phyloP scores from a whole-genome alignment of 2,797 vertebrate species.

The Enteromius radiatus region DNA sequence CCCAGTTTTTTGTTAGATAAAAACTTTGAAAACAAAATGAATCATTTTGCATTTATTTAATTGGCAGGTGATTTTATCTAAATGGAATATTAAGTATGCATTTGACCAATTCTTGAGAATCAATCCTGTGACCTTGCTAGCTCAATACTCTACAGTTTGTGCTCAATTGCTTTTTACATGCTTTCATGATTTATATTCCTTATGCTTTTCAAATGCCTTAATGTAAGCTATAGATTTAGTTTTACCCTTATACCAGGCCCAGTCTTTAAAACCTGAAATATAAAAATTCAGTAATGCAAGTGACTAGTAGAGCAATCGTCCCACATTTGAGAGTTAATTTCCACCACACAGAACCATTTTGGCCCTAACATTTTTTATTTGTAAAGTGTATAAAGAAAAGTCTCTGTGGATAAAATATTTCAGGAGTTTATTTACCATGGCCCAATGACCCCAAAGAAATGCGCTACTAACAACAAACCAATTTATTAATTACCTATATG shows the following conservation, averaged over 20 bases:
- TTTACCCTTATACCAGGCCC: background rate
- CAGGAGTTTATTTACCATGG: background rate
- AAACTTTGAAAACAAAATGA: too few species aligned
- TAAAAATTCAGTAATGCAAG: background rate
- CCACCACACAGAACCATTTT: background rate
- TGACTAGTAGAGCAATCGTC: background rate
- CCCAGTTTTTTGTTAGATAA: background rate
- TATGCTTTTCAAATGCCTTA: background rate
- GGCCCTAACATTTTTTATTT: background rate
- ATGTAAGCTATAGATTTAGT: background rate
- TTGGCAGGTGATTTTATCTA: background rate
- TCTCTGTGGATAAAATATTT: background rate
- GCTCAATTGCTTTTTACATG: background rate
- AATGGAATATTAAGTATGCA: background rate
- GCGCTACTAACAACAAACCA: background rate
- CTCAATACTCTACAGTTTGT: background rate
- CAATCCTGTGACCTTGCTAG: background rate
- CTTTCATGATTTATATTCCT: background rate
- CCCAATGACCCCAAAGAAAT: background rate
- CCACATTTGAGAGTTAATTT: background rate
- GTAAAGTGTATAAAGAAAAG: background rate
- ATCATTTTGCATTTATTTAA: background rate
- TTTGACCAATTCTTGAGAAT: conserved; percentile 2
- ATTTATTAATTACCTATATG: background rate
- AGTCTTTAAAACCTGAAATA: background rate